phyloP scores from a whole-genome alignment of 2,797 vertebrate genomes.

The Rhodeus uyekii region DNA sequence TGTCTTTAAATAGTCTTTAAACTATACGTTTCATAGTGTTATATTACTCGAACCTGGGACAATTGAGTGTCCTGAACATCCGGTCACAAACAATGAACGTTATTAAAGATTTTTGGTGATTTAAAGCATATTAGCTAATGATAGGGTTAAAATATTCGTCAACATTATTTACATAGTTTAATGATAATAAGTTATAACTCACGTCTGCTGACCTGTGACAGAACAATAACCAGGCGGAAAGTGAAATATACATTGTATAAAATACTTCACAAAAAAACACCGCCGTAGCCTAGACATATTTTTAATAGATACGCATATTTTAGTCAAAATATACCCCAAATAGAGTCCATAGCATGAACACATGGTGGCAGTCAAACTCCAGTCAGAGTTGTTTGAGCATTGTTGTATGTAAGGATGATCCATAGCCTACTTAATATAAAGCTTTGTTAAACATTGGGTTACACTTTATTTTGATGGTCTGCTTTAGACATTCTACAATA shows the following conservation, averaged over 20 bases:
- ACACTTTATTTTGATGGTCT: background rate
- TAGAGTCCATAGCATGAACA: conserved; percentile 50
- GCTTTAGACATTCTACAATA: background rate
- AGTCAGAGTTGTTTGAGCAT: background rate
- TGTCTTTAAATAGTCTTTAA: too few relatives aligned
- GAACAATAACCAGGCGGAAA: background rate
- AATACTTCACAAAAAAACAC: too few relatives aligned
- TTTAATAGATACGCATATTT: background rate
- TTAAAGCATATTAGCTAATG: too few relatives aligned
- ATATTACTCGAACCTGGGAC: too few relatives aligned
- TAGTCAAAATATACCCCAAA: background rate
- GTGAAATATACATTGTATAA: too few relatives aligned
- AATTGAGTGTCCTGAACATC: background rate
- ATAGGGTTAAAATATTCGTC: too few relatives aligned
- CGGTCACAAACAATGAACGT: background rate
- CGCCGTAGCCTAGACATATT: background rate
- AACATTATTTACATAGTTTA: background rate
- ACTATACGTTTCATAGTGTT: too few relatives aligned
- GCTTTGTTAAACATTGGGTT: background rate
- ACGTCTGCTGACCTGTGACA: background rate
- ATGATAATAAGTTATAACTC: background rate
- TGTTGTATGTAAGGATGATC: background rate
- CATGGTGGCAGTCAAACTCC: conserved; percentile 67
- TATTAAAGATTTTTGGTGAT: background rate
- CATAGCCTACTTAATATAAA: background rate